phyloP scores from a whole-genome alignment of 2,797 vertebrate genomes.

The Stomatorhinus walkeri region DNA sequence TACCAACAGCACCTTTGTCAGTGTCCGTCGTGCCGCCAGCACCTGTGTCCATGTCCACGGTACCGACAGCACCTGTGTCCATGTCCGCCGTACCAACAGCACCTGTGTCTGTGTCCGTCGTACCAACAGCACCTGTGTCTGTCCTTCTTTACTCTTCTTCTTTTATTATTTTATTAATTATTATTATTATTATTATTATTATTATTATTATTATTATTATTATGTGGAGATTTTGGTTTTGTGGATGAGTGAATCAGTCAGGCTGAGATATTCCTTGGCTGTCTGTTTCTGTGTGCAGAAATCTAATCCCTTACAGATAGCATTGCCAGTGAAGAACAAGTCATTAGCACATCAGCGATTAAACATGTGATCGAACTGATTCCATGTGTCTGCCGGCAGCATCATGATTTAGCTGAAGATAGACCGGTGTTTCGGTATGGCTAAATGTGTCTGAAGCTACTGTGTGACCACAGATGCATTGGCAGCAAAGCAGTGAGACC shows the following conservation, averaged over 20 bases:
- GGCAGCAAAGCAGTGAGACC: neutral
- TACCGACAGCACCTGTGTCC: neutral
- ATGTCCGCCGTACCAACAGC: too few relatives aligned
- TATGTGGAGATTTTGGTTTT: constrained; percentile 35
- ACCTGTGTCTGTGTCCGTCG: too few relatives aligned
- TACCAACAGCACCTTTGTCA: too few relatives aligned
- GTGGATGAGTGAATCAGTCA: constrained; percentile 33
- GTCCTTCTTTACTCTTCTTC: constrained; percentile 21
- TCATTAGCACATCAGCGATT: neutral
- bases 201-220: constrained; percentile 23
- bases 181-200: too few relatives aligned
- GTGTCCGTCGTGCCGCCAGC: too few relatives aligned
- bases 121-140: too few relatives aligned
- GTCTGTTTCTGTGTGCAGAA: constrained; percentile 32
- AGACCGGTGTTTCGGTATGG: neutral
- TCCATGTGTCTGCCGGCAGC: neutral
- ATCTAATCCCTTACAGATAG: constrained; percentile 34
- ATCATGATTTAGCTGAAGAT: neutral
- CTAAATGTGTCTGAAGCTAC: neutral
- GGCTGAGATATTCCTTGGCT: constrained; percentile 29
- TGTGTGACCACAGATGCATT: neutral
- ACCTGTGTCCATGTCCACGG: neutral
- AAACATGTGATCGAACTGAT: neutral
- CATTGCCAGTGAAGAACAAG: neutral
- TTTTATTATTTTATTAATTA: neutral